phyloP scores from a whole-genome alignment of 2,888 invertebrate genomes.

The Habrosyne pyritoides region DNA sequence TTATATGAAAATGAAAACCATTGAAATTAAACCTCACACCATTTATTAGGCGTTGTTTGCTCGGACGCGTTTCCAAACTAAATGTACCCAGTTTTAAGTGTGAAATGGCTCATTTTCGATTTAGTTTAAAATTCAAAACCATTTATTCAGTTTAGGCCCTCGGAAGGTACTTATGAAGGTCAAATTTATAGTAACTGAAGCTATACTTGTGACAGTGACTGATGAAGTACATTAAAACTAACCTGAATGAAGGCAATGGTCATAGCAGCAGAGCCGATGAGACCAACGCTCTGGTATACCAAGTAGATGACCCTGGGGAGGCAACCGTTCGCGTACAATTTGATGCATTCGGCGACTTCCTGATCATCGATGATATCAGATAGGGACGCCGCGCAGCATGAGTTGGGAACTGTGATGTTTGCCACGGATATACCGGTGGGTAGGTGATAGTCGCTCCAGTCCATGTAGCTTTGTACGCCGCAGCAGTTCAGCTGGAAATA shows the following conservation, averaged over 20 bases:
- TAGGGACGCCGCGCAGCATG: slow-evolving; percentile 81
- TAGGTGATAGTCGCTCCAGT: slow-evolving; percentile 80
- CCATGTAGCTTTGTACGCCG: slow-evolving; percentile 84
- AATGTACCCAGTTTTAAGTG: no score
- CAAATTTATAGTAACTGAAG: no score
- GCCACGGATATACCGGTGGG: slow-evolving; percentile 54
- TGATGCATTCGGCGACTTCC: slow-evolving; percentile 57
- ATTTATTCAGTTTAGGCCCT: no score
- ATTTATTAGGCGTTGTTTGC: no score
- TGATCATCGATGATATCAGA: slow-evolving; percentile 32
- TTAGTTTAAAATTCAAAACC: no score
- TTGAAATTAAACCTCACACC: no score
- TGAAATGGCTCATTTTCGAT: no score
- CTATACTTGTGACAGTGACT: no score
- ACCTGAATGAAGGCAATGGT: slow-evolving; percentile 93
- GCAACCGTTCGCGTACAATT: slow-evolving; percentile 83
- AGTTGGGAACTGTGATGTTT: slow-evolving; percentile 82
- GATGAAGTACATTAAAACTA: slow-evolving; percentile 25
- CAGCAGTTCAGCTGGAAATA: slow-evolving; percentile 86
- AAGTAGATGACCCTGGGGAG: slow-evolving; percentile 83
- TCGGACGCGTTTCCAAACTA: no score
- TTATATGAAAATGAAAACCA: no score
- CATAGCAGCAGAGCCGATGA: slow-evolving; percentile 89
- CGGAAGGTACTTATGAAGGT: no score
- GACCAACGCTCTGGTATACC: slow-evolving; percentile 87